Conservation (phyloP, 2,113 vertebrate species). For the Heloderma charlesbogerti region DNA sequence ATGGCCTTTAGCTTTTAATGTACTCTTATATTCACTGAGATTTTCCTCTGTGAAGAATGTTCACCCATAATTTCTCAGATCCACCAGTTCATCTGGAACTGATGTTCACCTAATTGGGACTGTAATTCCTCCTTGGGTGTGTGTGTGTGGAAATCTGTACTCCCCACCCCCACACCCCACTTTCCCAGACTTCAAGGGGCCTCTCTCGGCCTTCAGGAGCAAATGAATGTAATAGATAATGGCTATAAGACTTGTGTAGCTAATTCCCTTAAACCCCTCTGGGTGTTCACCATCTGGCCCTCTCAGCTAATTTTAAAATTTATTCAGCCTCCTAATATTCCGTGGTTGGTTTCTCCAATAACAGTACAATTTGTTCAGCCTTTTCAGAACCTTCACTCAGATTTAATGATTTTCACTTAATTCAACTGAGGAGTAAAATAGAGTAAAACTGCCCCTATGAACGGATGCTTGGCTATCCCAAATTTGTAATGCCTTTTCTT, state of each 20-base stretch:
- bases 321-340: slow-evolving; percentile 55
- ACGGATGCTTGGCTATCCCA: not conserved
- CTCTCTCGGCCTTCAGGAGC: slow-evolving; percentile 59
- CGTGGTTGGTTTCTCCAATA: slow-evolving; percentile 54
- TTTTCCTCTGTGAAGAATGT: slow-evolving; percentile 27
- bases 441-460: not conserved
- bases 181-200: slow-evolving; percentile 53
- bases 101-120: slow-evolving; percentile 59
- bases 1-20: not conserved
- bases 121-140: slow-evolving; percentile 52
- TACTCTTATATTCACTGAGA: not conserved
- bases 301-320: slow-evolving; percentile 47
- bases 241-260: slow-evolving; percentile 69
- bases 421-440: slow-evolving; percentile 16
- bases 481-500: not conserved
- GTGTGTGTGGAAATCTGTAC: not conserved
- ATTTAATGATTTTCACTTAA: slow-evolving; percentile 15
- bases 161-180: slow-evolving; percentile 40
- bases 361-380: slow-evolving; percentile 41
- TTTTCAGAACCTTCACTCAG: slow-evolving; percentile 42
- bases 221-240: slow-evolving; percentile 70
- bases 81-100: slow-evolving; percentile 48
- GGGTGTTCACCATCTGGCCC: slow-evolving; percentile 70
- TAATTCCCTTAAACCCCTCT: slow-evolving; percentile 74
- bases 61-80: slow-evolving; percentile 44